phyloP scores from a whole-genome alignment of 2,888 invertebrate species.

The Cephonodes hylas region DNA sequence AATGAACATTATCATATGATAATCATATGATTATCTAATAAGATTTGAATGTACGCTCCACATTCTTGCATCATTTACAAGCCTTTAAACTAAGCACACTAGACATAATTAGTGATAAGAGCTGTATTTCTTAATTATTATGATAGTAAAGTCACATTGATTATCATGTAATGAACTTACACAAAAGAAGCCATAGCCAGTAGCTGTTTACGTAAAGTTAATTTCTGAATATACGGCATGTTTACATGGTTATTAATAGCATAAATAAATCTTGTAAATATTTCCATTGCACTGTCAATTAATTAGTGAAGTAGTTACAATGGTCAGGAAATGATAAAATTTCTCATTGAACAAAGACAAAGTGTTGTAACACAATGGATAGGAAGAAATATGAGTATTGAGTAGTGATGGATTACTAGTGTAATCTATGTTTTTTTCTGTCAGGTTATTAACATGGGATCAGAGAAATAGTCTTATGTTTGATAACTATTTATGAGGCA shows the following conservation, averaged over 20 bases:
- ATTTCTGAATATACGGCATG: neutral
- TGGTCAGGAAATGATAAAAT: neutral
- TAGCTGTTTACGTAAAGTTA: neutral
- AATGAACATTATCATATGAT: no score
- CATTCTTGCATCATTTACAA: no score
- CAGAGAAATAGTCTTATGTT: no score
- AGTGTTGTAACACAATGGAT: neutral
- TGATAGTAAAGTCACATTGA: neutral
- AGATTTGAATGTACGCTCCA: no score
- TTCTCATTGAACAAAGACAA: neutral
- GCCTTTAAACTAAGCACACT: no score
- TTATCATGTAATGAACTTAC: neutral
- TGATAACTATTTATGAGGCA: no score
- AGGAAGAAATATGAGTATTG: neutral
- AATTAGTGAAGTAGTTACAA: neutral
- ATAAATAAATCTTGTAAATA: neutral
- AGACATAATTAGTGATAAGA: no score
- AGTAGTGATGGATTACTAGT: no score
- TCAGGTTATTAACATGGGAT: no score
- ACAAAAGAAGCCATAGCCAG: neutral
- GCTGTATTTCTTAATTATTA: no score
- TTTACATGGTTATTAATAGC: neutral
- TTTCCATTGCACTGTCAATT: neutral
- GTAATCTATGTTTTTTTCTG: no score
- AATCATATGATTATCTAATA: no score